These are phyloP conservation scores for Cecidostiba fungosa DNA, from an alignment of 2,888 invertebrate species.

Conservation along the genomic window DNA sequence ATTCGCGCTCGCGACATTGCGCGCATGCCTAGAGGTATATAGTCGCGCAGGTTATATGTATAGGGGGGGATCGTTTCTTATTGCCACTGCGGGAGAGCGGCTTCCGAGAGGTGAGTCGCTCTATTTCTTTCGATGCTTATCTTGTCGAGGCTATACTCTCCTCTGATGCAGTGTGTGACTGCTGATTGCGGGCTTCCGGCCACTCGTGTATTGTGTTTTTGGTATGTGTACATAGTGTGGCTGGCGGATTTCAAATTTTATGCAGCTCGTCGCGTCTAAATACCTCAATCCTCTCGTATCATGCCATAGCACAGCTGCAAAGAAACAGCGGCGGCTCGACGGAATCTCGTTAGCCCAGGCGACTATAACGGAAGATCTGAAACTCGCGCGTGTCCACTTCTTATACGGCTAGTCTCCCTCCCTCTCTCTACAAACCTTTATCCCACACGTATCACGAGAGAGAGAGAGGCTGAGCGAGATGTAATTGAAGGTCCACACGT, in stretches of 20 bases:
- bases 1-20: constrained; percentile 60
- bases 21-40: constrained; percentile 60
- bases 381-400: constrained; percentile 34
- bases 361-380: constrained; percentile 63
- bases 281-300: not conserved
- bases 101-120: constrained; percentile 7
- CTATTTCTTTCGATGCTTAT: constrained; percentile 37
- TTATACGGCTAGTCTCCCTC: not conserved
- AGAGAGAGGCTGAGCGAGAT: not conserved
- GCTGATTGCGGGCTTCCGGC: not conserved
- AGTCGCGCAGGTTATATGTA: constrained; percentile 24
- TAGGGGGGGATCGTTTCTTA: not conserved
- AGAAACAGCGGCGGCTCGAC: too few species aligned
- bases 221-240: too few species aligned
- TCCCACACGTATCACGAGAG: not conserved
- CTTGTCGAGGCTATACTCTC: not conserved
- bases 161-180: not conserved
- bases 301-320: not conserved
- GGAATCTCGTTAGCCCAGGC: constrained; percentile 66
- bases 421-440: too few species aligned
- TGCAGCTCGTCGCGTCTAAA: too few species aligned
- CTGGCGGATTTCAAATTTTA: too few species aligned
- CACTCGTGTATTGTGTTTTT: too few species aligned
- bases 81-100: not conserved
- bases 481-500: constrained; percentile 15